These are phyloP conservation scores for Bergia sp. DNA, from an alignment of 92 coral and sea anemone species.

Conservation along the genomic window DNA sequence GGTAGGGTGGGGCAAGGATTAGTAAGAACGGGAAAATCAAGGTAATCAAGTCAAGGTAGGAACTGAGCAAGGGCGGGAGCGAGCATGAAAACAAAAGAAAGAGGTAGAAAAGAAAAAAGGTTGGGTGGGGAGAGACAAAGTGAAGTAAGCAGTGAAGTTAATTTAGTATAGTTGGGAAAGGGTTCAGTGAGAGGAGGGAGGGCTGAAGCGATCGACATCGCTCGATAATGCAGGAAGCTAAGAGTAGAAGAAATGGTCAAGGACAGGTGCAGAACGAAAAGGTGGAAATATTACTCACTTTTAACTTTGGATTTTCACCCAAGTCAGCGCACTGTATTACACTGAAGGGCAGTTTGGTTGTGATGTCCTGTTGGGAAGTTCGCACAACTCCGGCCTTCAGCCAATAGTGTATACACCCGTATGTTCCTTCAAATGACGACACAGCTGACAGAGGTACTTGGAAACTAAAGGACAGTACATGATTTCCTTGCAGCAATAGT, in stretches of 20 bases:
- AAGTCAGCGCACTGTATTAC: conserved; percentile 22
- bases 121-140: neutral
- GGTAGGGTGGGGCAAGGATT: too few species aligned
- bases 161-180: neutral
- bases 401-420: conserved; percentile 35
- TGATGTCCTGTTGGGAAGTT: conserved; percentile 15
- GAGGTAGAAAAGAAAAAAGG: neutral
- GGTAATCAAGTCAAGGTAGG: neutral
- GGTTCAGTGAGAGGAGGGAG: neutral
- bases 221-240: neutral
- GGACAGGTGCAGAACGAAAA: neutral
- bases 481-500: conserved; percentile 26
- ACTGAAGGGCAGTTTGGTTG: conserved; percentile 28
- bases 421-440: conserved; percentile 42
- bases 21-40: too few species aligned
- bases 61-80: neutral
- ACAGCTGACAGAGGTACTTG: conserved; percentile 39
- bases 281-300: conserved; percentile 1
- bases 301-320: conserved; percentile 27
- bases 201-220: neutral
- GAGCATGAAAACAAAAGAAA: neutral
- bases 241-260: neutral
- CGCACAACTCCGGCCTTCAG: conserved; percentile 29
- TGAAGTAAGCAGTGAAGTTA: neutral
- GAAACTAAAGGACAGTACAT: conserved; percentile 33